phyloP scores from a whole-genome alignment of 92 coral and sea anemone species.

The Desmophyllum pertusum region DNA sequence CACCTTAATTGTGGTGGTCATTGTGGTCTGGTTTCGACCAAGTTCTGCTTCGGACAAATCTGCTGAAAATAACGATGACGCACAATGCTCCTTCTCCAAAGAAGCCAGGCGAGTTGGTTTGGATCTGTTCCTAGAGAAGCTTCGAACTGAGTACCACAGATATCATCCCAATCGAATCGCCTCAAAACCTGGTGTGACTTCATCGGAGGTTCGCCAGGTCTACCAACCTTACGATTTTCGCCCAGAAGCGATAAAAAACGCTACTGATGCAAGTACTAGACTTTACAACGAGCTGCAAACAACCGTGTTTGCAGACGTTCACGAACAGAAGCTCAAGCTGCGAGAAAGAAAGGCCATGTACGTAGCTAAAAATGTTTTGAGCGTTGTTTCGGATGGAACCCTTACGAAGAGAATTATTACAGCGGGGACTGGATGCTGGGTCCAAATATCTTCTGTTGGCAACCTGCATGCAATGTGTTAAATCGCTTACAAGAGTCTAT shows the following conservation, averaged over 20 bases:
- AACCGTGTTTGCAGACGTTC: constrained; percentile 10
- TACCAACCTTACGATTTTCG: constrained; percentile 62
- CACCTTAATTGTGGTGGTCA: constrained; percentile 1
- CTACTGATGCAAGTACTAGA: constrained; percentile 50
- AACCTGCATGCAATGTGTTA: constrained; percentile 55
- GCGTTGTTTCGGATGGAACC: constrained; percentile 61
- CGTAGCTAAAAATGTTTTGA: constrained; percentile 64
- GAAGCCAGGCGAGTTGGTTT: constrained; percentile 29
- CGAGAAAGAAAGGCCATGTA: constrained; percentile 62
- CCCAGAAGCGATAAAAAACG: constrained; percentile 52
- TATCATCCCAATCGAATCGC: constrained; percentile 37
- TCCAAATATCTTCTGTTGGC: constrained; percentile 82
- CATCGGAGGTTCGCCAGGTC: constrained; percentile 38
- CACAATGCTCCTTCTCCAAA: constrained; percentile 3
- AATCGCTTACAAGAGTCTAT: not conserved
- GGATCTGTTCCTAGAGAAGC: constrained; percentile 1
- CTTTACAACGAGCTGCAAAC: constrained; percentile 54
- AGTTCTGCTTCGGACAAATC: not conserved
- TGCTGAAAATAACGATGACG: not conserved
- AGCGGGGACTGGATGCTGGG: constrained; percentile 88
- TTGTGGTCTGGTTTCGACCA: not conserved
- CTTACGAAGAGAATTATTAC: constrained; percentile 76
- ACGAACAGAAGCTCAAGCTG: constrained; percentile 42
- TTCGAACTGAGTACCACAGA: not conserved
- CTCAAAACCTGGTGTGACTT: constrained; percentile 21